Evolutionary conservation across 2,113 vertebrate genomes (phyloP).

Genomic region (Synchiropus splendidus): DNA sequence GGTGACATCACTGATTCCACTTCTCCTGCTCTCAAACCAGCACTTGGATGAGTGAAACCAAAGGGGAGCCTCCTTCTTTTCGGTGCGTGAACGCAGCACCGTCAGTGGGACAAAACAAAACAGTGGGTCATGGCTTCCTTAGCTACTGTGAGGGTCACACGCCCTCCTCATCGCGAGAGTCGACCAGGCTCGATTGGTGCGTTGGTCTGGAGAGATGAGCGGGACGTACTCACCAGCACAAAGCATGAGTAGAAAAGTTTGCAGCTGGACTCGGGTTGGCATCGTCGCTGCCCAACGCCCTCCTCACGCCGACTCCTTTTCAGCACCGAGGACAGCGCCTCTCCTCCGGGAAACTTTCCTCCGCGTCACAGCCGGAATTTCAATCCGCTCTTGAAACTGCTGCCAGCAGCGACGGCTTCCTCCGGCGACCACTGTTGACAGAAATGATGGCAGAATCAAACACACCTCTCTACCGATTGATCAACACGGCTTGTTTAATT

Average conservation of each 20-base stretch:
- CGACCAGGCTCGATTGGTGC: no score
- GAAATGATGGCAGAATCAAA: no score
- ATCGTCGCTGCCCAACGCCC: conserved; percentile 46
- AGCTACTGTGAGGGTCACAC: no score
- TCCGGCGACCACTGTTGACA: no score
- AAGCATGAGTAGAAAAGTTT: conserved; percentile 39
- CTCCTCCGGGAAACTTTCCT: conserved; percentile 12
- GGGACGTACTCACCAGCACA: conserved; percentile 62
- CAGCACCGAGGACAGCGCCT: conserved; percentile 64
- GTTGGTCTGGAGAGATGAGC: no score
- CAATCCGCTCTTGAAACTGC: no score
- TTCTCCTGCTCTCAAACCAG: conserved; percentile 15
- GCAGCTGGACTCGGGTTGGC: conserved; percentile 30
- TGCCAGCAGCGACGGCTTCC: no score
- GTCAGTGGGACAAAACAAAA: background rate
- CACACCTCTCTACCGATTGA: conserved; percentile 1
- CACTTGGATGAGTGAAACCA: conserved; percentile 1
- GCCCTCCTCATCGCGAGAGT: no score
- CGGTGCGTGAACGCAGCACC: background rate
- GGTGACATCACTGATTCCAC: conserved; percentile 45
- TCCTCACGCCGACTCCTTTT: conserved; percentile 23
- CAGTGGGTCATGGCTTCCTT: no score
- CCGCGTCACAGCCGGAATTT: no score
- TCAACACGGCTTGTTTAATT: conserved; percentile 4
- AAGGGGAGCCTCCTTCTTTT: no score